Conservation (phyloP, 2,888 invertebrate species). For the Lasioglossum morio region DNA sequence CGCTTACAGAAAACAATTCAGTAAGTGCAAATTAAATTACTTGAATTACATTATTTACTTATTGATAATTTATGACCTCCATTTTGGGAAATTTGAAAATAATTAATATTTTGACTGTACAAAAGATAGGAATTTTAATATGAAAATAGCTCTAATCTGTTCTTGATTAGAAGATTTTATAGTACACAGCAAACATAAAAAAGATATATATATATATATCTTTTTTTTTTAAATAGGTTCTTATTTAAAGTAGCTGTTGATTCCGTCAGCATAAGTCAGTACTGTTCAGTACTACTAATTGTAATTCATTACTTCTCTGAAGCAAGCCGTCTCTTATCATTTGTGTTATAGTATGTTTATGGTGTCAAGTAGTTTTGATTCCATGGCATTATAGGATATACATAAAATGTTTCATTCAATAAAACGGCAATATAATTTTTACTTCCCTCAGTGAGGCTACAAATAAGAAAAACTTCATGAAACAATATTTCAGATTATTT, state of each 20-base stretch:
- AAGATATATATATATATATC: not conserved
- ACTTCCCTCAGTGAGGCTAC: not conserved
- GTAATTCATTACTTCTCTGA: not conserved
- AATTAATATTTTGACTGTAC: not conserved
- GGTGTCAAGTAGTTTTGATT: not conserved
- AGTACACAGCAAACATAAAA: not conserved
- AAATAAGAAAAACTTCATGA: not conserved
- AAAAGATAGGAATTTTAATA: not conserved
- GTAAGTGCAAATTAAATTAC: not conserved
- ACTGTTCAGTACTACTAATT: not conserved
- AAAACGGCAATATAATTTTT: not conserved
- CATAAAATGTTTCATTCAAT: not conserved
- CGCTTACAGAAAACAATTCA: not conserved
- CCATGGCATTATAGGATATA: not conserved
- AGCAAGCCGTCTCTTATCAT: not conserved
- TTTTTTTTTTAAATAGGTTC: not conserved
- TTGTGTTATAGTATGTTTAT: not conserved
- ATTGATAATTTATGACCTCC: not conserved
- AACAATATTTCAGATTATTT: not conserved
- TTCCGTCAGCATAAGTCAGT: not conserved
- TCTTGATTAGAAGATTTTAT: not conserved
- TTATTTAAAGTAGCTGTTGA: not conserved
- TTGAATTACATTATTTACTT: not conserved
- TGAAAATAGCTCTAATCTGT: not conserved
- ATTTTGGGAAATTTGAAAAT: not conserved